Evolutionary conservation across 2,888 invertebrate genomes (phyloP), one percentile per base, ranked within the genome.

Genomic region (Ephialtes manifestator): DNA sequence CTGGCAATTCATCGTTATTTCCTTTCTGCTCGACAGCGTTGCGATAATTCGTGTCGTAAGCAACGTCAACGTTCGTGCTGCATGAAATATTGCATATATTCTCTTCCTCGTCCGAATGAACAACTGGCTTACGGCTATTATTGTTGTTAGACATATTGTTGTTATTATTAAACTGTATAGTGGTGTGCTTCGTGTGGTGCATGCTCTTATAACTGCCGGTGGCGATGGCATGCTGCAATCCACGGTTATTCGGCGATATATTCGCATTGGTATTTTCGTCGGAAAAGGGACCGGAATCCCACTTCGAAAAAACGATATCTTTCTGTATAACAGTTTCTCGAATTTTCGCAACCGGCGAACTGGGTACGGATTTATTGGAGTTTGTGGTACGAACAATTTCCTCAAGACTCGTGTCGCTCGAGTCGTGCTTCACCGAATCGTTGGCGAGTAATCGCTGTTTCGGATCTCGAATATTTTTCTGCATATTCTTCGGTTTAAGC

Each of bases 391-490:
- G 46, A n/a, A 88, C 85, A n/a, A 89, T 87, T 70, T 88, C 87
- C 28, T 90, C 88, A 43, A 88, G 70, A 18, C 75, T 81, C 72
- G 74, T 71, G 58, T 88, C 85, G 77, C 82, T 85, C 7, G 35
- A 20, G 0, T 84, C 78, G 74, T 20, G 51, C 7, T 31, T 81
- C 2, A 18, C 15, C 15, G 63, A 48, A 7, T 79, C 67, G n/a
- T n/a, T n/a, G 18, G 39, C 7, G 1, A 70, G 67, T n/a, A 48
- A 28, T 11, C 95, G 87, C 94, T 95, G 89, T 94, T 94, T 35
- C 58, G 53, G 15, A 53, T 75, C 28, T 39, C 51, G 10, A n/a
- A 8, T 65, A 46, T 63, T 83, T 76, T 24, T 77, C 35, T 87
- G 76, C 35, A 89, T 76, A 46, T 86, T 86, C 65, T 87, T 88